Evolutionary conservation across 1,140 invertebrate genomes (phyloP), one percentile per base, ranked within the genome.

Genomic region (Laupala kohalensis): DNA sequence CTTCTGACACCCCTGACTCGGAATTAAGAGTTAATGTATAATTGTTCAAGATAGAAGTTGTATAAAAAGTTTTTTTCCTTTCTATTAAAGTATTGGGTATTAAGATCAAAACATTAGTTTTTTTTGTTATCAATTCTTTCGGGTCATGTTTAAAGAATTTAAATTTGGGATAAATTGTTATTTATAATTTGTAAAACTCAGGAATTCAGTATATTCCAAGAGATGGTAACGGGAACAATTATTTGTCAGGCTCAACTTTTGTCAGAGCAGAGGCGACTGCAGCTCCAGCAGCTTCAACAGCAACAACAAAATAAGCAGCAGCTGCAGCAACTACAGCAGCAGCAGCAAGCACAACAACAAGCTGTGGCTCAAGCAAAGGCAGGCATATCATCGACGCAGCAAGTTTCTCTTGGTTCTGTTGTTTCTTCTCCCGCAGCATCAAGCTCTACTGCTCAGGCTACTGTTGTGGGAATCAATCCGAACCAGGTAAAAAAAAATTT

Each of bases 361-460:
- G 37, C 9, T 53, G 37, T 19, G 1, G 37, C 19, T 9, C 37
- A 53, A 19, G 37, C 19, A 19, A 53, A 53, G 19, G 19, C 37
- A 53, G 37, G 37, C 37, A 53, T 53, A 19, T 53, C 37, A 19
- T 53, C 37, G 19, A 9, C 37, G 1, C 37, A 53, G 37, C 37
- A 53, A 19, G 4, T 53, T 2, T 4, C 37, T 4, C 37, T 53
- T 53, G 37, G 37, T 2, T 53, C 37, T 13, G 19, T 53, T 0
- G 37, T 53, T 9, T 29, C 67, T 3, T 29, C 25, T 76, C 75
- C 73, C 79, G 77, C 75, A 62, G 69, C 25, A 15, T 74, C 77
- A 13, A 68, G 67, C 75, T 77, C 69, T 78, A 76, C 74, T 74
- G 76, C 62, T 72, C 75, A 69, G 73, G 73, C 69, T 73, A 76